Percentiles rank a stretch among this genome's conserved stretches.
Evolutionary conservation across 2,888 invertebrate genomes (phyloP).

Genomic region (Leptarthrus brevirostris): DNA sequence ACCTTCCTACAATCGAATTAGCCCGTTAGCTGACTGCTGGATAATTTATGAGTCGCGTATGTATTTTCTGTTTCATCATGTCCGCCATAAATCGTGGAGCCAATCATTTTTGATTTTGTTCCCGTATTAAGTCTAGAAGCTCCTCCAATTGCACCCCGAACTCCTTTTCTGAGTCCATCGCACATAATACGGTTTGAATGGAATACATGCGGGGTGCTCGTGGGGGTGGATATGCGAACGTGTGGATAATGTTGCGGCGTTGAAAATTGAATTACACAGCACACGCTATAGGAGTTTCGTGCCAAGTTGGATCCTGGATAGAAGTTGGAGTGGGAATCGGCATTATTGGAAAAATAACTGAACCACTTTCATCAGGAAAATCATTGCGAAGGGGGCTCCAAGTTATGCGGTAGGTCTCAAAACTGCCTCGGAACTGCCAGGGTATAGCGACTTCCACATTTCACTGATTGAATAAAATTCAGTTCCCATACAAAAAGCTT

Average conservation of each 20-base stretch:
- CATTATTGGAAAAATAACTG: conserved; percentile 3
- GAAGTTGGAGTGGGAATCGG: background rate
- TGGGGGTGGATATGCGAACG: conserved; percentile 21
- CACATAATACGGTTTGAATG: background rate
- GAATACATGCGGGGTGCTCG: background rate
- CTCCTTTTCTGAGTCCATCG: conserved; percentile 4
- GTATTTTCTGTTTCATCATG: conserved; percentile 48
- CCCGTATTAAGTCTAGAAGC: conserved; percentile 18
- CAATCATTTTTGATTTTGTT: conserved; percentile 50
- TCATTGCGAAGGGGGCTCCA: background rate
- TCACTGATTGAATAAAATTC: conserved; percentile 6
- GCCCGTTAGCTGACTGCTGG: conserved; percentile 34
- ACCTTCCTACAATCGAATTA: conserved; percentile 27
- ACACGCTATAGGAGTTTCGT: background rate
- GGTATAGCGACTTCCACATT: too few species aligned
- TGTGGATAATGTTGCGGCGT: conserved; percentile 44
- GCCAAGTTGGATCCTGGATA: background rate
- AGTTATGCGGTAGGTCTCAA: background rate
- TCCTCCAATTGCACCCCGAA: conserved; percentile 7
- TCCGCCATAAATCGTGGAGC: conserved; percentile 47
- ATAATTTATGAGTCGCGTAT: conserved; percentile 43
- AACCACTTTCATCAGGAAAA: conserved; percentile 10
- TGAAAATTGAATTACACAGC: conserved; percentile 47
- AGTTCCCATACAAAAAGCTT: conserved; percentile 8
- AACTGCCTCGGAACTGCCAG: background rate